Evolutionary conservation across 2,888 invertebrate species (phyloP).

Genomic region (Drosophila quinaria): DNA sequence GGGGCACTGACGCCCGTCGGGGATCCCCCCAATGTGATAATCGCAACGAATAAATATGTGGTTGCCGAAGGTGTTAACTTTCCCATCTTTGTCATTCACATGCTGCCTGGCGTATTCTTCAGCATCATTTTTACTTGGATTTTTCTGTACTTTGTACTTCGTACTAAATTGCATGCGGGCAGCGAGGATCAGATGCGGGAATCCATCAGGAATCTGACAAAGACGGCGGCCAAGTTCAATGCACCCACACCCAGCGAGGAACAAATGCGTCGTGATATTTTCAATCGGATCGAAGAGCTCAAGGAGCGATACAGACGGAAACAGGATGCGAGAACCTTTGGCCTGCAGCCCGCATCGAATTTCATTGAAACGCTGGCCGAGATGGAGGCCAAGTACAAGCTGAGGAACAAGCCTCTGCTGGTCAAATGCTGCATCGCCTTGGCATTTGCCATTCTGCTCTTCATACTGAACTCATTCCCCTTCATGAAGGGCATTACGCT

Average conservation of each 20-base stretch:
- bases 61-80: constrained; percentile 89
- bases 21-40: constrained; percentile 90
- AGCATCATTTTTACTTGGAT: constrained; percentile 87
- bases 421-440: constrained; percentile 91
- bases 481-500: constrained; percentile 90
- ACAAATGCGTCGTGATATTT: constrained; percentile 90
- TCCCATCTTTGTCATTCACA: constrained; percentile 91
- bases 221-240: constrained; percentile 89
- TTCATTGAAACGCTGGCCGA: constrained; percentile 88
- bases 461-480: constrained; percentile 93
- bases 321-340: constrained; percentile 42
- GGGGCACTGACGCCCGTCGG: constrained; percentile 96
- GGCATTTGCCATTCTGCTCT: constrained; percentile 90
- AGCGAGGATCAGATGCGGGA: constrained; percentile 90
- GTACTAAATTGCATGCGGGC: constrained; percentile 88
- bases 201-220: constrained; percentile 93
- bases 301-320: constrained; percentile 87
- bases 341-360: constrained; percentile 86
- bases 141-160: constrained; percentile 89
- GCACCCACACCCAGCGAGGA: constrained; percentile 93
- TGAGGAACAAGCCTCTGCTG: constrained; percentile 90
- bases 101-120: constrained; percentile 88
- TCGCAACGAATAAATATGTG: constrained; percentile 80
- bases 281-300: constrained; percentile 90
- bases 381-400: constrained; percentile 90